Conservation (phyloP, 2,113 vertebrate genomes). For the Chunga burmeisteri region DNA sequence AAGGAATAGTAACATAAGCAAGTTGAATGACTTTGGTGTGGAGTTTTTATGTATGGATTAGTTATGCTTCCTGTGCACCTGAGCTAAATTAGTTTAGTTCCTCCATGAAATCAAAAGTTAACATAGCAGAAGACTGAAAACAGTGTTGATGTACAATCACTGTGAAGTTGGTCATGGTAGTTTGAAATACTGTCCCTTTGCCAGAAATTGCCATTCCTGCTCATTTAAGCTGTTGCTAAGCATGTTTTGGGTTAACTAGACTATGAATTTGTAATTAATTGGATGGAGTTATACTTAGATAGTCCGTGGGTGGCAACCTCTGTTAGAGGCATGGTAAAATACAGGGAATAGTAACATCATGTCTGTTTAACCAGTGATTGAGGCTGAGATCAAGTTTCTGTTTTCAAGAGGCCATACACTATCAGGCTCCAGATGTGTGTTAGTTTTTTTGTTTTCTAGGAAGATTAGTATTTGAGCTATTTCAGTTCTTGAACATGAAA, state of each 20-base stretch:
- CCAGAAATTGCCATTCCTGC: not conserved
- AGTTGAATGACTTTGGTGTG: not conserved
- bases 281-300: slow-evolving; percentile 40
- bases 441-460: not conserved
- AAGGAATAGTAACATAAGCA: not conserved
- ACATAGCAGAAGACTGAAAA: not conserved
- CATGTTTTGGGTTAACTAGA: slow-evolving; percentile 5
- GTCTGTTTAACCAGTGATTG: not conserved
- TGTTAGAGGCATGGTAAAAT: not conserved
- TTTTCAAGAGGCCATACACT: not conserved
- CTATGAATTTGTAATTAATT: slow-evolving; percentile 35
- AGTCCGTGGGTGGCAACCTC: slow-evolving; percentile 40
- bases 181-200: not conserved
- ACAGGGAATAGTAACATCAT: not conserved
- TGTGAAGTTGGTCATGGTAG: not conserved
- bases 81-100: not conserved
- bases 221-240: not conserved
- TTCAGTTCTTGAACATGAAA: not conserved
- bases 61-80: not conserved
- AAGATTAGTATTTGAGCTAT: not conserved
- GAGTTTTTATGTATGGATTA: not conserved
- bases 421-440: not conserved
- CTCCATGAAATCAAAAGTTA: not conserved
- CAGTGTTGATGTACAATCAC: not conserved
- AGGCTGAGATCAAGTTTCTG: not conserved